These are phyloP conservation scores for Herminia tarsipennalis DNA, from an alignment of 2,888 invertebrate genomes.

Conservation along the genomic window DNA sequence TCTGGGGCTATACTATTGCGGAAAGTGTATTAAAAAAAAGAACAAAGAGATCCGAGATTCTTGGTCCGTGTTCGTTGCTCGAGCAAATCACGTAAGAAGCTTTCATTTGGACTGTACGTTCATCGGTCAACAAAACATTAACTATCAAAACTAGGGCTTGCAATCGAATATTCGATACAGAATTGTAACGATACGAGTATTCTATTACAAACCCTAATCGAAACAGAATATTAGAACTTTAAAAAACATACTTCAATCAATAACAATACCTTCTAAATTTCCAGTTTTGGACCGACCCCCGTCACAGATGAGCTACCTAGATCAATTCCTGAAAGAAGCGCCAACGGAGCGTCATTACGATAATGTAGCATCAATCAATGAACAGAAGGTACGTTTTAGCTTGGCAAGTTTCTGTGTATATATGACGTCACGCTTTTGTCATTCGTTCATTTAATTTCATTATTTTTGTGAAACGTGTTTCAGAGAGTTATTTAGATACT, in stretches of 20 bases:
- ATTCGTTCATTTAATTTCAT: slow-evolving; percentile 27
- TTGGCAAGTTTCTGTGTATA: slow-evolving; percentile 12
- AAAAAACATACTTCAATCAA: not conserved
- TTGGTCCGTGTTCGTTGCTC: too few species aligned
- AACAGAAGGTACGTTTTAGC: slow-evolving; percentile 71
- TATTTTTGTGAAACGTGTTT: slow-evolving; percentile 23
- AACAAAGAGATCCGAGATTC: too few species aligned
- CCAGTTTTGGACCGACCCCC: slow-evolving; percentile 95
- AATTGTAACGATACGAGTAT: too few species aligned
- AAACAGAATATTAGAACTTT: slow-evolving; percentile 19
- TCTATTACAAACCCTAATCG: too few species aligned
- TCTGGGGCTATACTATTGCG: too few species aligned
- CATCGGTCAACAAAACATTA: too few species aligned
- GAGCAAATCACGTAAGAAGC: too few species aligned
- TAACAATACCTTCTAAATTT: slow-evolving; percentile 34
- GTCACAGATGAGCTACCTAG: slow-evolving; percentile 96
- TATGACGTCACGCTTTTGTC: slow-evolving; percentile 23
- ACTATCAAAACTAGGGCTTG: too few species aligned
- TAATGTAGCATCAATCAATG: slow-evolving; percentile 75
- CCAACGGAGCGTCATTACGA: slow-evolving; percentile 79
- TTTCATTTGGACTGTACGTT: too few species aligned
- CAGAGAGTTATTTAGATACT: too few species aligned
- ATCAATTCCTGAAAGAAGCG: slow-evolving; percentile 94
- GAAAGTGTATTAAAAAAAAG: too few species aligned
- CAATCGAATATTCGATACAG: too few species aligned